Percentiles rank a stretch among this genome's conserved stretches.
These are phyloP conservation scores for Zootoca vivipara DNA, from an alignment of 2,113 vertebrate species.

Conservation along the genomic window DNA sequence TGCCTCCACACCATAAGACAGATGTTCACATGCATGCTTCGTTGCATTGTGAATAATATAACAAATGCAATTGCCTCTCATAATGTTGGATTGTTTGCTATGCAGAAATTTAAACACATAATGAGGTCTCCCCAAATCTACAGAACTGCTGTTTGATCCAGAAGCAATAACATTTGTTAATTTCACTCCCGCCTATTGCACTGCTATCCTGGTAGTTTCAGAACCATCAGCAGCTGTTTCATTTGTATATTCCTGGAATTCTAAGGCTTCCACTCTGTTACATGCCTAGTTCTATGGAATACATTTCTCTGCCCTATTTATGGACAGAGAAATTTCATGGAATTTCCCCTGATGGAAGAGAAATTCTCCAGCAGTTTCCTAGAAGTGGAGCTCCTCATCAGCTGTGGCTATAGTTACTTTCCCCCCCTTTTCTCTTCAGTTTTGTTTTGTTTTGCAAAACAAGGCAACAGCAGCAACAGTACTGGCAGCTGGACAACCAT, in stretches of 20 bases:
- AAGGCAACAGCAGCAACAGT: no score
- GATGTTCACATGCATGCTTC: slow-evolving; percentile 68
- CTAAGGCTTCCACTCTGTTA: slow-evolving; percentile 7
- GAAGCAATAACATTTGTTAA: neutral
- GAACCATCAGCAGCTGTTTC: neutral
- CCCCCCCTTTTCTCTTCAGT: no score
- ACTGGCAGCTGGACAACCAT: no score
- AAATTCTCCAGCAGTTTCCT: no score
- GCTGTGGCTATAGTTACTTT: no score
- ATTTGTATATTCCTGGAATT: neutral
- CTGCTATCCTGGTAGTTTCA: slow-evolving; percentile 8
- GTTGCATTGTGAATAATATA: slow-evolving; percentile 62
- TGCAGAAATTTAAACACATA: slow-evolving; percentile 44
- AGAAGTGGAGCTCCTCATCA: no score
- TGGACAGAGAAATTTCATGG: no score
- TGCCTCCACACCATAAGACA: slow-evolving; percentile 47
- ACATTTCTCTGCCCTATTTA: neutral
- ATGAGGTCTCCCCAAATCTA: slow-evolving; percentile 23
- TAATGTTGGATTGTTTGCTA: slow-evolving; percentile 51
- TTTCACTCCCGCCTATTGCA: neutral
- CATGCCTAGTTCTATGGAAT: neutral
- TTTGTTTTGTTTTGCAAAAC: no score
- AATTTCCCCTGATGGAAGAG: no score
- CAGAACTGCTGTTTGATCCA: slow-evolving; percentile 13
- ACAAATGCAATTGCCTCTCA: slow-evolving; percentile 63